A percentile compares a stretch with the other conserved stretches of the same genome.
Conservation (phyloP, 30 jellyfish, hydroid and myxozoan genomes). For the Cassiopea andromeda region DNA sequence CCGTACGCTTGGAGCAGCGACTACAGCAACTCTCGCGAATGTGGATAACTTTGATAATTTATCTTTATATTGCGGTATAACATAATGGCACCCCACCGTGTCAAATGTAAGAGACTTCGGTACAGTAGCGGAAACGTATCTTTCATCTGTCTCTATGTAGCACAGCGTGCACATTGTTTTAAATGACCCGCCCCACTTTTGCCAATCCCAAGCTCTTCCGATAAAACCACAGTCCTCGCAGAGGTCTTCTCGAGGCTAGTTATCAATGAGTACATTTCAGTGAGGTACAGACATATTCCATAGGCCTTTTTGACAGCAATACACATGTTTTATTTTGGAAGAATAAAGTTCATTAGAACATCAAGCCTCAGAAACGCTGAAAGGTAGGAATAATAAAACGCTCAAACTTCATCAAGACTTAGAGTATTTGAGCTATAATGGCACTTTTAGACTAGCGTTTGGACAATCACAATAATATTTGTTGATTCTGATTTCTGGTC, state of each 20-base stretch:
- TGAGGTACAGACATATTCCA: no score
- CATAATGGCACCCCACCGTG: slow-evolving; percentile 74
- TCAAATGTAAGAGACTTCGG: slow-evolving; percentile 18
- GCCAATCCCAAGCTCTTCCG: slow-evolving; percentile 46
- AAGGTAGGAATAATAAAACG: no score
- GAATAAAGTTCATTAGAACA: no score
- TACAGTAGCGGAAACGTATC: slow-evolving; percentile 53
- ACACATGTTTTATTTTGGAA: no score
- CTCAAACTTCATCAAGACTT: no score
- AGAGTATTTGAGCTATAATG: no score
- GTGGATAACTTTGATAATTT: not conserved
- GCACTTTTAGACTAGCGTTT: no score
- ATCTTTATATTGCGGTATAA: slow-evolving; percentile 63
- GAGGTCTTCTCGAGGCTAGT: not conserved
- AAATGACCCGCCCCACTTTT: slow-evolving; percentile 29
- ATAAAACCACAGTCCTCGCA: not conserved
- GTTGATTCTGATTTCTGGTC: no score
- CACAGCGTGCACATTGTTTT: slow-evolving; percentile 39
- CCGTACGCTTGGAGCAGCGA: slow-evolving; percentile 79
- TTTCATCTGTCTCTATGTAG: slow-evolving; percentile 20
- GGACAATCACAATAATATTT: no score
- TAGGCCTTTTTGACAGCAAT: no score
- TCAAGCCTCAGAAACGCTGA: no score
- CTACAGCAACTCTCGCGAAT: slow-evolving; percentile 65
- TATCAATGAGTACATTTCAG: no score